These are phyloP conservation scores for Dasysyrphus tricinctus DNA, from an alignment of 2,888 invertebrate species.

Conservation along the genomic window DNA sequence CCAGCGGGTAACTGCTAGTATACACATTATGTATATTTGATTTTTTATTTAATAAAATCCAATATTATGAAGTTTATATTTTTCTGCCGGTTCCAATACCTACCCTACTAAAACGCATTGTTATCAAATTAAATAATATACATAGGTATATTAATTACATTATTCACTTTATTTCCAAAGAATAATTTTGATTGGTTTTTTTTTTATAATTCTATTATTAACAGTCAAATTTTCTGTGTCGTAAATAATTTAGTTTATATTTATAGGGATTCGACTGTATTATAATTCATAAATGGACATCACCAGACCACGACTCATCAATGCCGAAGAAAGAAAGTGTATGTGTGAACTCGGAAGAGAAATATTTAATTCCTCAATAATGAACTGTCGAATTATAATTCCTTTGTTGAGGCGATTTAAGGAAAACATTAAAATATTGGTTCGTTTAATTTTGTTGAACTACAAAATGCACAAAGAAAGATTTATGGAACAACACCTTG, in stretches of 20 bases:
- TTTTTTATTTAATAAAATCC: too few species aligned
- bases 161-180: too few species aligned
- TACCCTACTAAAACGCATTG: too few species aligned
- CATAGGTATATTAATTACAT: too few species aligned
- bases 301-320: constrained; percentile 1
- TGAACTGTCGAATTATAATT: background rate
- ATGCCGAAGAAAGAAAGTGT: constrained; percentile 2
- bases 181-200: too few species aligned
- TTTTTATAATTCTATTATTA: too few species aligned
- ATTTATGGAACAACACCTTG: constrained; percentile 62
- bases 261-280: constrained; percentile 11
- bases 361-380: background rate
- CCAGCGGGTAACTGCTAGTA: too few species aligned
- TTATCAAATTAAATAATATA: too few species aligned
- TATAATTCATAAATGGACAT: constrained; percentile 11
- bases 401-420: background rate
- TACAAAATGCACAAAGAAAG: constrained; percentile 54
- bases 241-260: background rate
- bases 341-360: constrained; percentile 4
- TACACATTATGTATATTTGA: too few species aligned
- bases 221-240: too few species aligned
- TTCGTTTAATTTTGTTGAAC: constrained; percentile 9
- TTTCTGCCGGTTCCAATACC: too few species aligned
- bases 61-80: too few species aligned
- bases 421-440: constrained; percentile 19